Evolutionary conservation across 2,113 vertebrate genomes (phyloP), one percentile per base, ranked within the genome.

Genomic region (Tursiops truncatus): DNA sequence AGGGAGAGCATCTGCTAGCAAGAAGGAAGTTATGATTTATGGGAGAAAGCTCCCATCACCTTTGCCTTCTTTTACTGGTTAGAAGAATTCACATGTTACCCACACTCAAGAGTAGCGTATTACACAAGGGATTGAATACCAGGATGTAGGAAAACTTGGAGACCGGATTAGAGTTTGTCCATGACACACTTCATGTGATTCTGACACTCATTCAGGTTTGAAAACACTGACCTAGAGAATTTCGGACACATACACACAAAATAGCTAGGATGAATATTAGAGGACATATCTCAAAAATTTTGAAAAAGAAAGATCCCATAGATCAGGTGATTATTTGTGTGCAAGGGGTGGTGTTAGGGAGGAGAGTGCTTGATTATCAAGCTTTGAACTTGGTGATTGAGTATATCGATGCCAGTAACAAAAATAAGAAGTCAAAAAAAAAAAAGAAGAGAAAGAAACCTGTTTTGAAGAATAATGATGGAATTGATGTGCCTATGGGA

Each of bases 391-490:
- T n/a, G 21, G 18, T 8, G 18, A 31, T 9, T 81, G 28, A 60
- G 5, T 41, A 25, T 41, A 41, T 7, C 31, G 28, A 81, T 81
- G 50, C 8, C 6, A 38, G 33, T 63, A 89, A 60, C 58, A 31
- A 70, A 95, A 76, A 62, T 38, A 53, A 62, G 53, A 71, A 3
- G 36, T 36, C 36, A 36, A 36, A 36, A 36, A 36, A 36, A 36
- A 36, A 36, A 36, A 36, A 53, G 6, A n/a, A 20, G 15, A 17
- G 20, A 70, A 70, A 15, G 5, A 89, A 31, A 81, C 18, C 6
- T n/a, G 17, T 67, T 90, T 96, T 92, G 14, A 86, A 82, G 44
- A 89, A 60, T 77, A 44, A 83, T n/a, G 15, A 17, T 93, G 65
- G 13, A 63, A 26, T 33, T 77, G 9, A 50, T 77, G 11, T 68